These are phyloP conservation scores for Laticauda laticaudata DNA, from an alignment of 2,113 vertebrate genomes.

Conservation along the genomic window DNA sequence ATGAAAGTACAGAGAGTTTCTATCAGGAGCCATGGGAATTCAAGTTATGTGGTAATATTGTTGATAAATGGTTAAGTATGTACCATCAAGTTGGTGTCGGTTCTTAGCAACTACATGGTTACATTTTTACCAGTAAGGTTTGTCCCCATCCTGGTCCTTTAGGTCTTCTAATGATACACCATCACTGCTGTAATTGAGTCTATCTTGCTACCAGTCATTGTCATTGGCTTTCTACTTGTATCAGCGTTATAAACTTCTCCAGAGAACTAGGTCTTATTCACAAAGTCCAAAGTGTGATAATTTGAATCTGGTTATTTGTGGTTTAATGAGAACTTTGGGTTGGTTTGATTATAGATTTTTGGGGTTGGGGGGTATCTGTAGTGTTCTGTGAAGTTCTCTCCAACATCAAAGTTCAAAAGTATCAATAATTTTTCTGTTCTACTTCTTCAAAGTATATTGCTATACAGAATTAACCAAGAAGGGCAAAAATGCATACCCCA, in stretches of 20 bases:
- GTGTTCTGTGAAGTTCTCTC: neutral
- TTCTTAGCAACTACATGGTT: neutral
- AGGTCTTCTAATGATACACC: neutral
- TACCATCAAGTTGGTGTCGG: neutral
- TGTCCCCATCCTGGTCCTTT: neutral
- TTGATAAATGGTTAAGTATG: neutral
- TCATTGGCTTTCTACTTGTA: neutral
- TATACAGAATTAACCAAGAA: neutral
- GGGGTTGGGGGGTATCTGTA: neutral
- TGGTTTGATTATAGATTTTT: neutral
- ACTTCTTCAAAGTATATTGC: neutral
- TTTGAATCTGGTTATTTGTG: neutral
- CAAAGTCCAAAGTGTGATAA: no score
- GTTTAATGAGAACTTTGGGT: neutral
- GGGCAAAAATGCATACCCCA: neutral
- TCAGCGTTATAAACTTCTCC: neutral
- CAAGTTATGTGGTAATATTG: neutral
- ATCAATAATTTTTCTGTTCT: neutral
- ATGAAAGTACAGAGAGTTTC: neutral
- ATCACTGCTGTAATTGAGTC: neutral
- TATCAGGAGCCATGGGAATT: neutral
- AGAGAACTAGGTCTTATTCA: neutral
- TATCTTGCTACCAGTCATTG: neutral
- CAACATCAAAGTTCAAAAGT: neutral
- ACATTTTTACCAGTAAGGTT: neutral